A percentile compares a stretch with the other conserved stretches of the same genome.
These are phyloP conservation scores for Dromaius novaehollandiae DNA, from an alignment of 2,113 vertebrate species.

Conservation along the genomic window DNA sequence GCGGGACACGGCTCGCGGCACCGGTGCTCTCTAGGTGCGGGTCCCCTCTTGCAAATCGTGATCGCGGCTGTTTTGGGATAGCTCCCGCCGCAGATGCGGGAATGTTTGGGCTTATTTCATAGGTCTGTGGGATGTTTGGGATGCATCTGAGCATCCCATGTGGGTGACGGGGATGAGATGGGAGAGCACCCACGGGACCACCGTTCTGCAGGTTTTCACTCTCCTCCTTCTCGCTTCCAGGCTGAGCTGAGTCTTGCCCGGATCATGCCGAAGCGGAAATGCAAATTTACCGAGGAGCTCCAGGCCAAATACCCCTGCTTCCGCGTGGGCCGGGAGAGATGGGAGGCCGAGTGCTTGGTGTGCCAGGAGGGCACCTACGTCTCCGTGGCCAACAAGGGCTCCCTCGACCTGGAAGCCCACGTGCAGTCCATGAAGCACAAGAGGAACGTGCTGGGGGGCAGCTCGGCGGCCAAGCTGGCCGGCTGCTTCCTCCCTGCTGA, in stretches of 20 bases:
- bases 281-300: background rate
- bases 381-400: background rate
- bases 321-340: background rate
- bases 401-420: background rate
- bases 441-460: background rate
- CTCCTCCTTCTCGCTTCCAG: background rate
- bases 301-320: background rate
- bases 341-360: background rate
- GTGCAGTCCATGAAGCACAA: background rate
- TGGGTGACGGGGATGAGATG: background rate
- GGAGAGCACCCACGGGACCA: background rate
- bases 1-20: too few relatives aligned
- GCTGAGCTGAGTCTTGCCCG: background rate
- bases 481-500: background rate
- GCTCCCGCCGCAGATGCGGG: too few relatives aligned
- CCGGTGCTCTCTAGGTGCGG: too few relatives aligned
- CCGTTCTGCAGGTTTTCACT: background rate
- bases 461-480: background rate
- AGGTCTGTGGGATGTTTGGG: background rate
- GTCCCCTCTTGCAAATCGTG: too few relatives aligned
- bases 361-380: background rate
- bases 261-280: background rate
- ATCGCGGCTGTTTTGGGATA: rapidly evolving
- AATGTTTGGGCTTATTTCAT: background rate
- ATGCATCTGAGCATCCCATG: background rate